phyloP scores from a whole-genome alignment of 2,797 vertebrate genomes.

The Crocodylus rhombifer region DNA sequence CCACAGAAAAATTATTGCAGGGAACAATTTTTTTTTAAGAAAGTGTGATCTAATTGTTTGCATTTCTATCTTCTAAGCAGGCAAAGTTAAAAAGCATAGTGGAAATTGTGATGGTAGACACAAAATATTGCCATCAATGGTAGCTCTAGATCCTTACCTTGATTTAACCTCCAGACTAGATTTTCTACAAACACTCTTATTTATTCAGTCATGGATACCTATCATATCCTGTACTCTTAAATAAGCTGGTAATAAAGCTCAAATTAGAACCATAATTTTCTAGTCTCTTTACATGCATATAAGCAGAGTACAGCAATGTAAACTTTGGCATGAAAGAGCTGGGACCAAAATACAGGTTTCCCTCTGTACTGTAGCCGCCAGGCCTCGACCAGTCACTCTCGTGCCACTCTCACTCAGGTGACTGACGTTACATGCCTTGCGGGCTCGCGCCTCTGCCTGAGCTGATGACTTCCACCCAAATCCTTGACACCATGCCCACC shows the following conservation, averaged over 20 bases:
- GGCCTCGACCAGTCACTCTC: too few species aligned
- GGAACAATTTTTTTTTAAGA: background rate
- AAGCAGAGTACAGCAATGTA: background rate
- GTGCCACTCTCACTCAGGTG: too few species aligned
- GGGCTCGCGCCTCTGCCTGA: too few species aligned
- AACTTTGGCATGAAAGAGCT: constrained; percentile 6
- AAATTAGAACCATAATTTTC: background rate
- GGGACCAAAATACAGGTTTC: background rate
- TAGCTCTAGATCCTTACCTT: background rate
- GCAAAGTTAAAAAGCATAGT: background rate
- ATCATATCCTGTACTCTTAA: background rate
- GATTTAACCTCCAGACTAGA: background rate
- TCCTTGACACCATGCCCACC: too few species aligned
- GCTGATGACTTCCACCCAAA: too few species aligned
- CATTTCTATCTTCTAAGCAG: background rate
- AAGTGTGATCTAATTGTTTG: background rate
- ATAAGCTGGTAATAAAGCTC: background rate
- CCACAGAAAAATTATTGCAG: background rate
- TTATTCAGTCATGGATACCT: background rate
- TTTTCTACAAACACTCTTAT: background rate
- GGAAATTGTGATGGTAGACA: background rate
- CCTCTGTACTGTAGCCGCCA: too few species aligned
- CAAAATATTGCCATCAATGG: background rate
- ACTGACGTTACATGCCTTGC: too few species aligned
- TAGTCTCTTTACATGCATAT: background rate